A percentile compares a stretch with the other conserved stretches of the same genome.
Evolutionary conservation across 2,113 vertebrate species (phyloP).

Genomic region (Cololabis saira): DNA sequence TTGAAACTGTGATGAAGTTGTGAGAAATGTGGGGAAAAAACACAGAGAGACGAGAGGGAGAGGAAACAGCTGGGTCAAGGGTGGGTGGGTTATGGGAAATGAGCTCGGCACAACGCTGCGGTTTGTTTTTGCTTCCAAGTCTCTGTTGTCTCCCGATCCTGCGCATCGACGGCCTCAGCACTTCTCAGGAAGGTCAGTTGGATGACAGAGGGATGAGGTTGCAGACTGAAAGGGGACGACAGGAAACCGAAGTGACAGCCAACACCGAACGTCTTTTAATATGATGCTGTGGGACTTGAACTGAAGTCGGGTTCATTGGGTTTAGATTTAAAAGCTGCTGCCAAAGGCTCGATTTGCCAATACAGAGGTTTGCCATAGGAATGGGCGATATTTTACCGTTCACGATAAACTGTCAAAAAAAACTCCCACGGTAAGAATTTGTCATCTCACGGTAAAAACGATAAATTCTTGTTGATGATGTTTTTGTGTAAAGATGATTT

Average conservation of each 20-base stretch:
- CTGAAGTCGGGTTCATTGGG: slow-evolving; percentile 31
- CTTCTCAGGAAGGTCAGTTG: slow-evolving; percentile 50
- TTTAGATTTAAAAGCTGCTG: slow-evolving; percentile 9
- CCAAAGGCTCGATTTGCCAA: background rate
- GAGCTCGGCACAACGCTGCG: slow-evolving; percentile 25
- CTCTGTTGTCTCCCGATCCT: slow-evolving; percentile 24
- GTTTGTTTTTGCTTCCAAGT: slow-evolving; percentile 19
- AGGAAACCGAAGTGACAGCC: slow-evolving; percentile 34
- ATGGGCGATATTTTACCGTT: no score
- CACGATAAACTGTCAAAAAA: no score
- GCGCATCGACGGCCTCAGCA: slow-evolving; percentile 41
- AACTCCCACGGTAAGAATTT: no score
- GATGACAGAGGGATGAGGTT: slow-evolving; percentile 41
- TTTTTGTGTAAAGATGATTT: no score
- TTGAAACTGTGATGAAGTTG: slow-evolving; percentile 30
- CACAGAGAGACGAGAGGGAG: slow-evolving; percentile 24
- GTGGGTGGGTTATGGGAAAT: slow-evolving; percentile 61
- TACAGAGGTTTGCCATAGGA: background rate
- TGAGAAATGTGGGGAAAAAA: slow-evolving; percentile 22
- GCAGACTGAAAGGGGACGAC: slow-evolving; percentile 29
- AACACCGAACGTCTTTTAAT: background rate
- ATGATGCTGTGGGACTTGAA: slow-evolving; percentile 35
- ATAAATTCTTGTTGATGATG: no score
- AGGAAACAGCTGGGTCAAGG: slow-evolving; percentile 65
- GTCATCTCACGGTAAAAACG: no score